phyloP scores from a whole-genome alignment of 2,113 vertebrate genomes.

The Rallus limicola region DNA sequence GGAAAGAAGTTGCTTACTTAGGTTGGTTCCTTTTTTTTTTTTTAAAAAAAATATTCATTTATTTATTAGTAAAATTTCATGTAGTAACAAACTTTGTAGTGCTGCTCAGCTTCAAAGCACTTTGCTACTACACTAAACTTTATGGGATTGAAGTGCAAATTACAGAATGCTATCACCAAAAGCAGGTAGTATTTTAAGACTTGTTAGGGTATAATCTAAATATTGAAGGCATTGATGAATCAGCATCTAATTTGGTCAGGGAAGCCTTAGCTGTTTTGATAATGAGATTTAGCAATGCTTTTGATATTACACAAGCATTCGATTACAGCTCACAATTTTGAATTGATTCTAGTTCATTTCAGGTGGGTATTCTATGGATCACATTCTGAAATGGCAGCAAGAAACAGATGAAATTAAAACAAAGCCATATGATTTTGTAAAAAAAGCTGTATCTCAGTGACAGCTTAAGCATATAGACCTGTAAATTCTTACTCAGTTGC shows the following conservation, averaged over 20 bases:
- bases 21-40: constrained; percentile 72
- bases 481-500: not conserved
- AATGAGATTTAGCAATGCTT: not conserved
- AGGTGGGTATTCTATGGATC: not conserved
- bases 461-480: not conserved
- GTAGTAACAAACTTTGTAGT: not conserved
- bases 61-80: not conserved
- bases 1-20: constrained; percentile 90
- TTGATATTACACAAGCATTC: not conserved
- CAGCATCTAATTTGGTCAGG: not conserved
- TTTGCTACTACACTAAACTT: not conserved
- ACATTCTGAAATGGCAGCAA: not conserved
- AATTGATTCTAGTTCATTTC: not conserved
- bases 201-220: not conserved
- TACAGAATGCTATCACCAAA: not conserved
- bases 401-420: not conserved
- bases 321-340: not conserved
- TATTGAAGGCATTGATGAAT: not conserved
- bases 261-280: not conserved
- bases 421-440: not conserved
- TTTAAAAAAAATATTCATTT: not conserved
- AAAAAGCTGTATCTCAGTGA: not conserved
- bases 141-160: not conserved
- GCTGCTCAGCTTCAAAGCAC: not conserved
- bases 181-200: not conserved